phyloP scores from a whole-genome alignment of 2,888 invertebrate genomes.

The Ctenicera cuprea region DNA sequence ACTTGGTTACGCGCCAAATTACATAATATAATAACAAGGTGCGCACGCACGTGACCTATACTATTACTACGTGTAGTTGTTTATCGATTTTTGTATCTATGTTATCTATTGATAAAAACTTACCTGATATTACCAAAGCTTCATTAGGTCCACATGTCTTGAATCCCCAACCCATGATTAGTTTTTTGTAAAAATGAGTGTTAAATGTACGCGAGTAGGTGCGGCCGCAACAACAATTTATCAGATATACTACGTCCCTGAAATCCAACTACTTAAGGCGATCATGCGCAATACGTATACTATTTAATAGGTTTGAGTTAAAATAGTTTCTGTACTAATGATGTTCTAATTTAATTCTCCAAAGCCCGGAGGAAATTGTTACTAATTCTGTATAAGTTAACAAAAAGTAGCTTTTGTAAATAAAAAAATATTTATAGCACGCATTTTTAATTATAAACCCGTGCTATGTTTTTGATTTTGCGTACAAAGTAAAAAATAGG shows the following conservation, averaged over 20 bases:
- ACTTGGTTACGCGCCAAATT: conserved; percentile 6
- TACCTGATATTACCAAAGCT: conserved; percentile 95
- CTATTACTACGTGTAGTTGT: background rate
- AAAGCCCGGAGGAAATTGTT: too few species aligned
- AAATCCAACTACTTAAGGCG: background rate
- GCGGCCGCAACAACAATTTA: background rate
- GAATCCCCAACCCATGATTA: conserved; percentile 80
- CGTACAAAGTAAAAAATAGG: too few species aligned
- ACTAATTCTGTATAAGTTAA: too few species aligned
- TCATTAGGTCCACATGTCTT: conserved; percentile 97
- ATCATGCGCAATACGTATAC: background rate
- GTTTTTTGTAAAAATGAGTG: background rate
- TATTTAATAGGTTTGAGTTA: too few species aligned
- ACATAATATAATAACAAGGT: background rate
- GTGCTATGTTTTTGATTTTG: too few species aligned
- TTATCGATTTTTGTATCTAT: background rate
- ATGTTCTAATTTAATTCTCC: too few species aligned
- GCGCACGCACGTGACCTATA: conserved; percentile 5
- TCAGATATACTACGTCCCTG: background rate
- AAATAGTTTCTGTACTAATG: too few species aligned
- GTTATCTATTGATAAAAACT: conserved; percentile 56
- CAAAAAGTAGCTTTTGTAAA: too few species aligned
- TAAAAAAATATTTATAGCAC: too few species aligned
- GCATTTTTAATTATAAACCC: too few species aligned
- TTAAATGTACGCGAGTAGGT: background rate